These are phyloP conservation scores for Neosalanx taihuensis DNA, from an alignment of 2,797 vertebrate genomes.

Conservation along the genomic window DNA sequence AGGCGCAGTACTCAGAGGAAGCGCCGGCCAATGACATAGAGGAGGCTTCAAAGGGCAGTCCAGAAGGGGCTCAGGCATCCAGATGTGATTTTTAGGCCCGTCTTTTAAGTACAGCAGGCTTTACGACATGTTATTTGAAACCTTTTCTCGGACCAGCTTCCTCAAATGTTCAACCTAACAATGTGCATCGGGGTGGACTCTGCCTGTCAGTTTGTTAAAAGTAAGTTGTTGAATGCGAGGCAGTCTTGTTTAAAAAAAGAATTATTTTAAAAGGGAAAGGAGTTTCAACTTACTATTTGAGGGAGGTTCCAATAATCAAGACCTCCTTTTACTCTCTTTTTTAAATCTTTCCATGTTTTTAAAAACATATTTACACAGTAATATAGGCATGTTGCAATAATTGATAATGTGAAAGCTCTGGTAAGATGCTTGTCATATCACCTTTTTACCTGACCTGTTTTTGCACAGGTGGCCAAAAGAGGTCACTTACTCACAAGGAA, in stretches of 20 bases:
- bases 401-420: conserved; percentile 85
- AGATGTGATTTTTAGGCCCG: conserved; percentile 74
- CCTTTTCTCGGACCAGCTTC: conserved; percentile 58
- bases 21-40: conserved; percentile 65
- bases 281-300: conserved; percentile 71
- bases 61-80: conserved; percentile 71
- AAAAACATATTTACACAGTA: conserved; percentile 82
- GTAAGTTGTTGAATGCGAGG: conserved; percentile 58
- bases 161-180: conserved; percentile 55
- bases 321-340: conserved; percentile 68
- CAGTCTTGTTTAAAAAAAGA: conserved; percentile 67
- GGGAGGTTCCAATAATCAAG: conserved; percentile 76
- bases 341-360: conserved; percentile 76
- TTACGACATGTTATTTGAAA: conserved; percentile 64
- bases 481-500: conserved; percentile 79
- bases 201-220: conserved; percentile 67
- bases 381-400: conserved; percentile 89
- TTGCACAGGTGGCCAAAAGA: conserved; percentile 77
- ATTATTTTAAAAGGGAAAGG: conserved; percentile 75
- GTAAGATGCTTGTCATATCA: conserved; percentile 83
- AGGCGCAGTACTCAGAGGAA: conserved; percentile 74
- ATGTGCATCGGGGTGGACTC: conserved; percentile 60
- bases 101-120: conserved; percentile 71
- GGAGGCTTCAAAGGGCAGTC: conserved; percentile 74
- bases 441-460: conserved; percentile 82